Percentiles rank a stretch among this genome's conserved stretches.
Evolutionary conservation across 2,797 vertebrate genomes (phyloP).

Genomic region (Gila robusta): DNA sequence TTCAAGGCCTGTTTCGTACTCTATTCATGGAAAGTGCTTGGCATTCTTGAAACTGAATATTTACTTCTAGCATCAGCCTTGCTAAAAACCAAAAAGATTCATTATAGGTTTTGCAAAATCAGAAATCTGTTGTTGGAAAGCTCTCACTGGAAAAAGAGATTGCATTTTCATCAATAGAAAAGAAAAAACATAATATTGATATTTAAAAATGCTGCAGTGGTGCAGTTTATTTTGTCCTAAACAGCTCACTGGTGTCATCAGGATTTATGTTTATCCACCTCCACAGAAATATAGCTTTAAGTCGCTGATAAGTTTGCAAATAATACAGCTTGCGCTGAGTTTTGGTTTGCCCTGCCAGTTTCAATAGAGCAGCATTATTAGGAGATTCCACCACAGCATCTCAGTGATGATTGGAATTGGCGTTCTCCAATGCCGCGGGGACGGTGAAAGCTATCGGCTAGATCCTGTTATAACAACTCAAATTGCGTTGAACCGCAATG

Average conservation of each 20-base stretch:
- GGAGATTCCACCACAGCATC: constrained; percentile 29
- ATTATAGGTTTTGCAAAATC: not conserved
- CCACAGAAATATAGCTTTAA: constrained; percentile 35
- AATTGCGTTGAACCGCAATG: constrained; percentile 30
- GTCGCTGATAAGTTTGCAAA: constrained; percentile 36
- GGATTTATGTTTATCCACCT: constrained; percentile 22
- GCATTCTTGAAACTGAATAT: not conserved
- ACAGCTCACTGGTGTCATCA: constrained; percentile 21
- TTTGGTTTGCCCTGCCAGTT: constrained; percentile 41
- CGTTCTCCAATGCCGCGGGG: constrained; percentile 37
- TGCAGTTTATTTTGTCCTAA: constrained; percentile 15
- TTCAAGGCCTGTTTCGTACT: not conserved
- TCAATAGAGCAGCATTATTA: constrained; percentile 44
- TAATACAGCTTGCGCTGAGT: constrained; percentile 28
- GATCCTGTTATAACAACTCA: constrained; percentile 34
- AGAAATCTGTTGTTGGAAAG: not conserved
- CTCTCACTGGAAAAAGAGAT: not conserved
- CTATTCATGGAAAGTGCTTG: not conserved
- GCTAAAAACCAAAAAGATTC: not conserved
- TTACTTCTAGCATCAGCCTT: not conserved
- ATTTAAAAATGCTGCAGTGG: constrained; percentile 12
- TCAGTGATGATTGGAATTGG: constrained; percentile 43
- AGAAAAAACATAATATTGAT: not conserved
- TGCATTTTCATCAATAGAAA: not conserved
- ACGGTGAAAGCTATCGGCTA: constrained; percentile 26